These are phyloP conservation scores for Mya arenaria DNA, from an alignment of 1,140 invertebrate genomes.

Conservation along the genomic window DNA sequence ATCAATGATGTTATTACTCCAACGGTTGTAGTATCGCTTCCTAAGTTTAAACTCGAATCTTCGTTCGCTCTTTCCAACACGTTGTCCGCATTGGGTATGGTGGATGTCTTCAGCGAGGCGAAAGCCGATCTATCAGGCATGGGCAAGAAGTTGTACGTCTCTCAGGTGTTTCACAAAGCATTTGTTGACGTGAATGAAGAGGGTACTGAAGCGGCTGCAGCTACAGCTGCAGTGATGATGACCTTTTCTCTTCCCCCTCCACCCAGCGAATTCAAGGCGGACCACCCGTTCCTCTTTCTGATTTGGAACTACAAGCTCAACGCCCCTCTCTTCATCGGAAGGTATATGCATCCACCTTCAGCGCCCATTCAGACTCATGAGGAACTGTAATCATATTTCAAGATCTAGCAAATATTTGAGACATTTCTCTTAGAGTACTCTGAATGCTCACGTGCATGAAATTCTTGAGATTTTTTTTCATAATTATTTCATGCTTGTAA, in stretches of 20 bases:
- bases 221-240: slow-evolving; percentile 49
- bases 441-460: too few species aligned
- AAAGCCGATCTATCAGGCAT: slow-evolving; percentile 72
- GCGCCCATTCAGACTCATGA: background rate
- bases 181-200: slow-evolving; percentile 82
- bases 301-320: slow-evolving; percentile 85
- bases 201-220: slow-evolving; percentile 71
- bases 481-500: too few species aligned
- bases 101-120: slow-evolving; percentile 67
- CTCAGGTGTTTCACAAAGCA: slow-evolving; percentile 81
- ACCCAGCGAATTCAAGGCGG: slow-evolving; percentile 84
- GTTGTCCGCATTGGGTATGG: slow-evolving; percentile 82
- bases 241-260: too few species aligned
- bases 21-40: slow-evolving; percentile 80
- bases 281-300: slow-evolving; percentile 88
- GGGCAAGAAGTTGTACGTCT: slow-evolving; percentile 63
- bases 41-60: slow-evolving; percentile 86
- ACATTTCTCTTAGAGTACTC: too few species aligned
- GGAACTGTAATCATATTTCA: too few species aligned
- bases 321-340: slow-evolving; percentile 86
- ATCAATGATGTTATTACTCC: background rate
- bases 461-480: too few species aligned
- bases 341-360: slow-evolving; percentile 44
- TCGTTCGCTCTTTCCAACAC: slow-evolving; percentile 82
- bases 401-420: too few species aligned